Evolutionary conservation across 2,888 invertebrate species (phyloP), one percentile per base, ranked within the genome.

Genomic region (Nemotelus pantherinus): DNA sequence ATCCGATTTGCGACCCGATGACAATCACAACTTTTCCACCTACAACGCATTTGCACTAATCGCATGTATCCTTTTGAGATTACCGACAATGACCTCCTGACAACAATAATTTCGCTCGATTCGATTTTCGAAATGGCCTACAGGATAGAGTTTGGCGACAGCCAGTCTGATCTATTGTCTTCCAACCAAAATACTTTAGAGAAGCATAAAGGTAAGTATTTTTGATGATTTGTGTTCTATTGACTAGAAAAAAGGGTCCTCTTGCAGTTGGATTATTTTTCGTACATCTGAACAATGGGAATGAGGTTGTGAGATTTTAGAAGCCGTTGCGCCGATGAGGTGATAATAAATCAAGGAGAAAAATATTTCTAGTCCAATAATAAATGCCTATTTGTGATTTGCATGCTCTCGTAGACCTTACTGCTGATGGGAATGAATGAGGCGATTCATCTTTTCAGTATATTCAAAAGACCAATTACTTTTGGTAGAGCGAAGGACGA

Each of bases 81-180:
- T 77, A 77, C 67, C 55, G 68, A 44, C 68, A 58, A 77, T 77
- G 77, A 68, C 68, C 77, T 7, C 60, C 50, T 65, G 58, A 55
- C 67, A 68, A 65, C 68, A 45, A 67, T 77, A 41, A 67, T 77
- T 67, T 67, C 47, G 57, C 55, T 57, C 50, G 44, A 2, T 47
- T 7, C 53, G 10, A 63, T 41, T 43, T 57, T 74, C 74, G 25
- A 45, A 6, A 43, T 10, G 70, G 1, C 41, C 41, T 53, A 74
- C 48, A 63, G 74, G 74, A 80, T 81, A 80, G 80, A 82, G 63
- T 82, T 82, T 82, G 82, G 82, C 82, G 82, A 82, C 82, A 82
- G 78, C 78, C 78, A 81, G 82, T 82, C 82, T 82, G 80, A 53
- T 77, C 82, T 79, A 81, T 82, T 82, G 82, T 82, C 81, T 82